Evolutionary conservation across 2,888 invertebrate genomes (phyloP).

Genomic region (Drosophila picticornis): DNA sequence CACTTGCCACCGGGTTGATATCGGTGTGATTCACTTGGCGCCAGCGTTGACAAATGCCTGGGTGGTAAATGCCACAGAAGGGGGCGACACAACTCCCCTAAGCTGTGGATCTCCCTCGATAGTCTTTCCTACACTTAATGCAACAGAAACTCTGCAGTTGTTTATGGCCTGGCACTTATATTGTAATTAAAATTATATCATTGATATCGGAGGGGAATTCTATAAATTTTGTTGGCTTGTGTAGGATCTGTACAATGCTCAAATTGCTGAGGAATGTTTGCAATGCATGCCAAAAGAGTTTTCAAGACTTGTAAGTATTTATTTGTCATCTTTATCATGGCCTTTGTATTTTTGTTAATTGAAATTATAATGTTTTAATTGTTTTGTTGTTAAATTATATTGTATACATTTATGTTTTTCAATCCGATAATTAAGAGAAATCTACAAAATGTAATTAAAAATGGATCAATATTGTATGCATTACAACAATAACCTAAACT

Average conservation of each 20-base stretch:
- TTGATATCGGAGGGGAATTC: slow-evolving; percentile 36
- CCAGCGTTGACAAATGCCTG: slow-evolving; percentile 77
- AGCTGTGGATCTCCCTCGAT: slow-evolving; percentile 26
- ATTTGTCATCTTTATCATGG: background rate
- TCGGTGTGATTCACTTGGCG: slow-evolving; percentile 61
- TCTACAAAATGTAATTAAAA: background rate
- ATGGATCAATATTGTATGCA: background rate
- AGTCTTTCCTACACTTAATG: background rate
- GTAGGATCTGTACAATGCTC: background rate
- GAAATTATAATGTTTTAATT: background rate
- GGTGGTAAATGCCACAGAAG: slow-evolving; percentile 62
- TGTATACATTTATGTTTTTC: background rate
- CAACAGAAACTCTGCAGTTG: slow-evolving; percentile 39
- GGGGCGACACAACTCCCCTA: slow-evolving; percentile 19
- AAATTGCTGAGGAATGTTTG: background rate
- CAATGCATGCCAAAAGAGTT: background rate
- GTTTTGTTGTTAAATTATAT: background rate
- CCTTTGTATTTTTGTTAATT: background rate
- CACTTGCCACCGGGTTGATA: slow-evolving; percentile 40
- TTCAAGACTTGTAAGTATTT: background rate
- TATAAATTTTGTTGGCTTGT: background rate
- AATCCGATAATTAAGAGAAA: background rate
- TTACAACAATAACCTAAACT: background rate
- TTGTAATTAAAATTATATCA: slow-evolving; percentile 67
- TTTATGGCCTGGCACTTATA: slow-evolving; percentile 56